These are phyloP conservation scores for Drosophila miranda DNA, from an alignment of 1,140 invertebrate genomes.

Conservation along the genomic window DNA sequence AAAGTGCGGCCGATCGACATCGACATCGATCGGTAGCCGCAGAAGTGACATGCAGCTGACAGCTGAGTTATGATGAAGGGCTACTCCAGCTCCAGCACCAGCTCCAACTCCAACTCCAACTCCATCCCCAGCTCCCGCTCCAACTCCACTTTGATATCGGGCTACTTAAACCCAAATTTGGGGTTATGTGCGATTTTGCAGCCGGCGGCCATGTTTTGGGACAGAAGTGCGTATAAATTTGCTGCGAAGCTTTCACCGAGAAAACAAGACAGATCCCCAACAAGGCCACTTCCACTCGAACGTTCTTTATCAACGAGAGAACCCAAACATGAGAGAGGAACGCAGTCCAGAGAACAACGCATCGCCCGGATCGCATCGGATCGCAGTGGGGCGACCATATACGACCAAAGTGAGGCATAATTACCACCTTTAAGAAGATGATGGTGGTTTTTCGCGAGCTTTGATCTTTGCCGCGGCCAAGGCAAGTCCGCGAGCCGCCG, in stretches of 20 bases:
- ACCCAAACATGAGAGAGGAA: not conserved
- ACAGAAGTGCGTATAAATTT: slow-evolving; percentile 74
- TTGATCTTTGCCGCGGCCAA: slow-evolving; percentile 72
- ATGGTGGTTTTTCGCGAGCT: slow-evolving; percentile 81
- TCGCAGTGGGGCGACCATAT: slow-evolving; percentile 33
- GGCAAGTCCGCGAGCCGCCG: slow-evolving; percentile 24
- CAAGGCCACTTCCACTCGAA: slow-evolving; percentile 30
- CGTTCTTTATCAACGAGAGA: slow-evolving; percentile 37
- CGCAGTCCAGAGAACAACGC: slow-evolving; percentile 25
- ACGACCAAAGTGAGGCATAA: slow-evolving; percentile 68
- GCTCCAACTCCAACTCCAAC: slow-evolving; percentile 4
- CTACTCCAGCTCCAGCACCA: slow-evolving; percentile 6
- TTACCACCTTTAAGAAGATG: slow-evolving; percentile 81
- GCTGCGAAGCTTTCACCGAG: slow-evolving; percentile 72
- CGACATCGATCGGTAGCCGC: slow-evolving; percentile 69
- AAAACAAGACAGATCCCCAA: slow-evolving; percentile 45
- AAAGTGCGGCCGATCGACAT: slow-evolving; percentile 49
- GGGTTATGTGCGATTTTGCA: slow-evolving; percentile 54
- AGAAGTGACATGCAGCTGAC: slow-evolving; percentile 81
- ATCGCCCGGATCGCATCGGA: slow-evolving; percentile 16
- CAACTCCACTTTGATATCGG: slow-evolving; percentile 32
- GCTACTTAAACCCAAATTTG: slow-evolving; percentile 70
- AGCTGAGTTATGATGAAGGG: slow-evolving; percentile 77
- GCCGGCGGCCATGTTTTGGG: slow-evolving; percentile 68
- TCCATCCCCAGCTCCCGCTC: slow-evolving; percentile 29